Evolutionary conservation across 1,140 invertebrate species (phyloP).

Genomic region (Meloidogyne floridensis): DNA sequence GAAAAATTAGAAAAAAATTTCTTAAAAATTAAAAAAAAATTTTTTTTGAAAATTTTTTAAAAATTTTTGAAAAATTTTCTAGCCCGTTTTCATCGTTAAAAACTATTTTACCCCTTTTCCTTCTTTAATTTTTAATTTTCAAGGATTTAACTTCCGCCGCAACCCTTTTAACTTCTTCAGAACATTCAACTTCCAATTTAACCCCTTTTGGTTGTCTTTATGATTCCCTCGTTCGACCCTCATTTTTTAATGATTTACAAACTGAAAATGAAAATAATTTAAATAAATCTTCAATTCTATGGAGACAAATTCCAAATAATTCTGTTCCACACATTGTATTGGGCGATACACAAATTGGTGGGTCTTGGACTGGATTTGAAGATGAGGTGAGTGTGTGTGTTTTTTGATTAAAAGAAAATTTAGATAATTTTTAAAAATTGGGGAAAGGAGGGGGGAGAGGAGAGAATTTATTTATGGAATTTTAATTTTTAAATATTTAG

Average conservation of each 20-base stretch:
- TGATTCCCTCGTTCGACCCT: constrained; percentile 1
- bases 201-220: constrained; percentile 18
- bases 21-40: no score
- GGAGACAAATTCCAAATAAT: constrained; percentile 32
- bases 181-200: not conserved
- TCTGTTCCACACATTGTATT: constrained; percentile 56
- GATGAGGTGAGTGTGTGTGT: constrained; percentile 42
- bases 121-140: not conserved
- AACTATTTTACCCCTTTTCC: no score
- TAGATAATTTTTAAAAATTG: no score
- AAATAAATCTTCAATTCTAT: constrained; percentile 2
- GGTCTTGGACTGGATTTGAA: constrained; percentile 61
- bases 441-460: no score
- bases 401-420: no score
- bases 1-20: no score
- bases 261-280: not conserved
- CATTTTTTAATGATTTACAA: not conserved
- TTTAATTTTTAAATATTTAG: not conserved
- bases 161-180: not conserved
- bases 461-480: no score
- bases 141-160: not conserved
- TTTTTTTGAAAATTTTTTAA: no score
- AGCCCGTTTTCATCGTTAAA: no score
- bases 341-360: constrained; percentile 56
- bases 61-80: not conserved